phyloP scores from a whole-genome alignment of 2,797 vertebrate species.

The Epinephelus malabaricus region DNA sequence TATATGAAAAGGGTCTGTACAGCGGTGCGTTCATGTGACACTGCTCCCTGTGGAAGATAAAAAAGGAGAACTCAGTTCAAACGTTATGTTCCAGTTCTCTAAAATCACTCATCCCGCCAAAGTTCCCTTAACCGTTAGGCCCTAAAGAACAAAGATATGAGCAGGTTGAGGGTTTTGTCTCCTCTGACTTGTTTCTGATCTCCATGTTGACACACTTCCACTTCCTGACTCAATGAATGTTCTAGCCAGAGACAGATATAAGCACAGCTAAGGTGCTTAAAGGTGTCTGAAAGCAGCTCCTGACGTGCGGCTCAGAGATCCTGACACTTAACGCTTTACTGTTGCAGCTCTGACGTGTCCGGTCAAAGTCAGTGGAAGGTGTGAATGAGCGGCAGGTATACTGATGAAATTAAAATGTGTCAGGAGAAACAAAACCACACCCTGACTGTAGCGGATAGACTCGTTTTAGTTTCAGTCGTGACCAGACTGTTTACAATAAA shows the following conservation, averaged over 20 bases:
- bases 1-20: background rate
- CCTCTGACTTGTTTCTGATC: background rate
- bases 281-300: constrained; percentile 22
- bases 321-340: background rate
- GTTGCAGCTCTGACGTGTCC: background rate
- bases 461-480: background rate
- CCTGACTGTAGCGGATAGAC: background rate
- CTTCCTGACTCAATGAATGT: background rate
- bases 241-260: constrained; percentile 32
- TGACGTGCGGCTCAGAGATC: background rate
- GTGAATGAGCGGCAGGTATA: background rate
- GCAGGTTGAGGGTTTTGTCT: background rate
- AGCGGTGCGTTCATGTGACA: background rate
- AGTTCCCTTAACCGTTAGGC: background rate
- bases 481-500: background rate
- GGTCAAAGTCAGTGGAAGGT: background rate
- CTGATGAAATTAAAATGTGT: constrained; percentile 9
- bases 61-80: constrained; percentile 15
- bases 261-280: constrained; percentile 48
- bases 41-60: background rate
- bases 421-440: background rate
- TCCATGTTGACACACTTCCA: constrained; percentile 2
- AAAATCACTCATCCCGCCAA: background rate
- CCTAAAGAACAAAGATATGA: background rate
- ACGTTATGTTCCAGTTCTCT: constrained; percentile 41